Evolutionary conservation across 2,888 invertebrate species (phyloP).

Genomic region (Eristalinus aeneus): DNA sequence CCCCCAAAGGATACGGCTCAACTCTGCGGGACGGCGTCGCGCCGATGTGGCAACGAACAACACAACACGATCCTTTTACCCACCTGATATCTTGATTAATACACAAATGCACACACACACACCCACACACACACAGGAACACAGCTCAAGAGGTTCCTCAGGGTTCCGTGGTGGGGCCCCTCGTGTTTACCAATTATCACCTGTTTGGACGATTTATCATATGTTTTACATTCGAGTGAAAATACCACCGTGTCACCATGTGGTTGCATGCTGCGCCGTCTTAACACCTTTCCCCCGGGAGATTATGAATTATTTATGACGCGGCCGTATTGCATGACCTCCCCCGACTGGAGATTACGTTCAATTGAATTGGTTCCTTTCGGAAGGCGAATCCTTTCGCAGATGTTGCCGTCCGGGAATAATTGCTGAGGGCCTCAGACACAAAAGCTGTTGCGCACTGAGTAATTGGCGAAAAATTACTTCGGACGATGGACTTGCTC

Average conservation of each 20-base stretch:
- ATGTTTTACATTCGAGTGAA: slow-evolving; percentile 63
- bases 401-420: slow-evolving; percentile 54
- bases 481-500: slow-evolving; percentile 31
- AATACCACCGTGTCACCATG: slow-evolving; percentile 43
- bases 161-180: slow-evolving; percentile 33
- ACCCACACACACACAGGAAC: slow-evolving; percentile 33
- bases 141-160: neutral
- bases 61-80: slow-evolving; percentile 26
- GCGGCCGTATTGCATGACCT: slow-evolving; percentile 26
- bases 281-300: slow-evolving; percentile 59
- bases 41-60: neutral
- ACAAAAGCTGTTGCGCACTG: slow-evolving; percentile 59
- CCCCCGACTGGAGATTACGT: slow-evolving; percentile 54
- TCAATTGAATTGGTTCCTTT: slow-evolving; percentile 49
- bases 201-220: slow-evolving; percentile 71
- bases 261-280: slow-evolving; percentile 9
- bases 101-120: slow-evolving; percentile 13
- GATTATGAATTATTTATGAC: slow-evolving; percentile 69
- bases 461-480: slow-evolving; percentile 70
- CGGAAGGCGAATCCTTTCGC: slow-evolving; percentile 41
- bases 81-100: slow-evolving; percentile 62
- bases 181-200: slow-evolving; percentile 67
- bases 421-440: slow-evolving; percentile 40
- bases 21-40: slow-evolving; percentile 21
- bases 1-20: slow-evolving; percentile 48